Evolutionary conservation across 2,797 vertebrate species (phyloP).

Genomic region (Sebastes iracundus): DNA sequence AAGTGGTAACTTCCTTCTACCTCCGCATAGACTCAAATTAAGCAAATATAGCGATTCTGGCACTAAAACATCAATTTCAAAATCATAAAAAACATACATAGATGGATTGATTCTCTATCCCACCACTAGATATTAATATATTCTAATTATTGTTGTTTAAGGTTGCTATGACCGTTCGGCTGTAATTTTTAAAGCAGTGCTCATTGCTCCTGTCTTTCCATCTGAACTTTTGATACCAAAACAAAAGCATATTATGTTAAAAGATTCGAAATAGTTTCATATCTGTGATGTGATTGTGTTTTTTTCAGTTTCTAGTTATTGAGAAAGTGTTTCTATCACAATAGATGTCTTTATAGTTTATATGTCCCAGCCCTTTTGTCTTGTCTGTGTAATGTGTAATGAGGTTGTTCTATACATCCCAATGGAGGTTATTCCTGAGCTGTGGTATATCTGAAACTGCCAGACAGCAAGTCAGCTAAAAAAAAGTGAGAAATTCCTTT

Average conservation of each 20-base stretch:
- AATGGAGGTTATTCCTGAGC: not conserved
- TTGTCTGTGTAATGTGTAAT: not conserved
- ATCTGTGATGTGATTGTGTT: not conserved
- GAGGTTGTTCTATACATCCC: not conserved
- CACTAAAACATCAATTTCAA: no score
- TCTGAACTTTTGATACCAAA: not conserved
- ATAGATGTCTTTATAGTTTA: not conserved
- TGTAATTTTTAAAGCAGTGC: not conserved
- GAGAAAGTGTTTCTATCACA: not conserved
- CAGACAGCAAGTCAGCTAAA: not conserved
- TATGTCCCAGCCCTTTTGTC: not conserved
- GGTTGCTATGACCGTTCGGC: not conserved
- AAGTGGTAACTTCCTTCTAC: no score
- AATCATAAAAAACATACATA: no score
- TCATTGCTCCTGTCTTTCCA: not conserved
- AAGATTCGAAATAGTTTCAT: not conserved
- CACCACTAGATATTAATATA: not conserved
- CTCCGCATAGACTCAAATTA: no score
- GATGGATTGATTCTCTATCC: no score
- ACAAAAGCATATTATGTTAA: not conserved
- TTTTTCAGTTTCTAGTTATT: not conserved
- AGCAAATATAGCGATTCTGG: no score
- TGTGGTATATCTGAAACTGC: not conserved
- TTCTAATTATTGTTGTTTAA: not conserved
- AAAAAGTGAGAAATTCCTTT: conserved; percentile 1